Evolutionary conservation across 2,797 vertebrate genomes (phyloP).

Genomic region (Sebastes steindachneri): DNA sequence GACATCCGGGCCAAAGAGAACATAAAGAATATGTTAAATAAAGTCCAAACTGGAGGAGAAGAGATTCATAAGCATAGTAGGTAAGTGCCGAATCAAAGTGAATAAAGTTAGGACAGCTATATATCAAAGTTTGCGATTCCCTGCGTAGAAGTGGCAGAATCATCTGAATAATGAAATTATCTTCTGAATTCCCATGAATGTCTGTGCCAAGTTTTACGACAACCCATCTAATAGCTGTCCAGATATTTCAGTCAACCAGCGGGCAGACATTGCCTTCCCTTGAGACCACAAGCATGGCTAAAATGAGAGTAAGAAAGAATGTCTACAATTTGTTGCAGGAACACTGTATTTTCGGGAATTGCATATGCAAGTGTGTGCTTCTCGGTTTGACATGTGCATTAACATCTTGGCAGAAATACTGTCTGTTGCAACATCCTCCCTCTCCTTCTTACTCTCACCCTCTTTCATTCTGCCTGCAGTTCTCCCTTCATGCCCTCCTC

Average conservation of each 20-base stretch:
- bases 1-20: too few relatives aligned
- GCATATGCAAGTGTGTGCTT: not conserved
- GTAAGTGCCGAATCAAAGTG: too few relatives aligned
- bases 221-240: not conserved
- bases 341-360: not conserved
- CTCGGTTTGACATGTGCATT: not conserved
- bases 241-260: not conserved
- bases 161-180: not conserved
- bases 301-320: not conserved
- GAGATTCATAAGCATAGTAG: too few relatives aligned
- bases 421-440: not conserved
- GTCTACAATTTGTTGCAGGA: not conserved
- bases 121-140: too few relatives aligned
- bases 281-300: not conserved
- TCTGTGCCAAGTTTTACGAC: not conserved
- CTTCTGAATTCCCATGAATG: not conserved
- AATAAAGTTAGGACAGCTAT: too few relatives aligned
- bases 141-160: too few relatives aligned
- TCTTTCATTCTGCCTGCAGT: conserved; percentile 15
- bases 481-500: conserved; percentile 10
- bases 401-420: conserved; percentile 5
- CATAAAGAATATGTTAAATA: too few relatives aligned
- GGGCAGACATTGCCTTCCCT: not conserved
- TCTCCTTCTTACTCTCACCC: conserved; percentile 16
- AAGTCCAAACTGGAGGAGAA: too few relatives aligned